Evolutionary conservation across 2,888 invertebrate species (phyloP).

Genomic region (Anthophora plumipes): DNA sequence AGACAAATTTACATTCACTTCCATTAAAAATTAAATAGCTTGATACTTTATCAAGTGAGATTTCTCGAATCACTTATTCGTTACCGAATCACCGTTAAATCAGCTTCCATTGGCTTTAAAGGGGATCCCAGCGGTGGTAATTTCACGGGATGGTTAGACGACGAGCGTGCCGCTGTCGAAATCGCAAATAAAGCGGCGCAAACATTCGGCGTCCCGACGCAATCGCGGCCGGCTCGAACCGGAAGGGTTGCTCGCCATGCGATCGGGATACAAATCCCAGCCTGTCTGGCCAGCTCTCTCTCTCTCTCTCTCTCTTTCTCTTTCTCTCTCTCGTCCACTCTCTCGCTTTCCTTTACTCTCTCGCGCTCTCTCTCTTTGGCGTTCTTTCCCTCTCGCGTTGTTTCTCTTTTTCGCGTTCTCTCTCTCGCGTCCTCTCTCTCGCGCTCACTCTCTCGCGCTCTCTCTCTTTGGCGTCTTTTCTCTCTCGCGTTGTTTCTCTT

Average conservation of each 20-base stretch:
- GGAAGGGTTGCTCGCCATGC: conserved; percentile 60
- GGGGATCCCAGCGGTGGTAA: background rate
- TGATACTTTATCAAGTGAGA: no score
- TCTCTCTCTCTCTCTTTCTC: conserved; percentile 5
- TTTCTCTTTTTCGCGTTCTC: no score
- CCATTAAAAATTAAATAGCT: no score
- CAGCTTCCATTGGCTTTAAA: background rate
- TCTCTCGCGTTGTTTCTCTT: no score
- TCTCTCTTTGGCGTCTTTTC: no score
- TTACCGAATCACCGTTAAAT: background rate
- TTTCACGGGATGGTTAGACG: conserved; percentile 1
- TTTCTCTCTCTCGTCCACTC: conserved; percentile 14
- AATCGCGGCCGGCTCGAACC: conserved; percentile 31
- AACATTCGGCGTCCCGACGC: conserved; percentile 38
- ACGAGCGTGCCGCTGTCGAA: background rate
- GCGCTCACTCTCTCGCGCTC: no score
- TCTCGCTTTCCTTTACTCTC: background rate
- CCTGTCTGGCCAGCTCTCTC: conserved; percentile 25
- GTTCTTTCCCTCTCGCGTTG: no score
- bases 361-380: conserved; percentile 15
- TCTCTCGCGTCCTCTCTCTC: no score
- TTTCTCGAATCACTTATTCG: no score
- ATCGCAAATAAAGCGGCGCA: conserved; percentile 56
- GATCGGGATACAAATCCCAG: conserved; percentile 60
- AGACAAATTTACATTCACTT: no score